Evolutionary conservation across 2,113 vertebrate genomes (phyloP), one percentile per base, ranked within the genome.

Genomic region (Forbesichthys agassizii): DNA sequence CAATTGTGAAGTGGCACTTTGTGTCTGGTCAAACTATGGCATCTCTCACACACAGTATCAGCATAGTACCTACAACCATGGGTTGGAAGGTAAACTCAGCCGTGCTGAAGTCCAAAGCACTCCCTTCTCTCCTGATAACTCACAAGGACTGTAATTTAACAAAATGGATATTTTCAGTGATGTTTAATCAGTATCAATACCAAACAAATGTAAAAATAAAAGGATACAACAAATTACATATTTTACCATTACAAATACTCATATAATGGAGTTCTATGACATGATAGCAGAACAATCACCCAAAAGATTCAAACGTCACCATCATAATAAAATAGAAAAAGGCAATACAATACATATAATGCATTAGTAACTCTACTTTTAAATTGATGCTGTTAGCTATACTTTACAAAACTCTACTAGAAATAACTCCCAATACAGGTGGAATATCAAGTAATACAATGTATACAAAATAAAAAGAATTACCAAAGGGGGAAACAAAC

Each of bases 341-440:
- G 83, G 77, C 80, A 77, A 84, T 87, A 88, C 86, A 89, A 85
- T 88, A 90, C 85, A 84, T 74, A 86, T 80, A 89, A 88, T 83
- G 88, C 77, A 86, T 82, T 77, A 89, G 86, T 88, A 91, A 88
- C 83, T 83, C 88, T 88, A 84, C 27, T 81, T 84, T 42, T 42
- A 42, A 42, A 42, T 73, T 62, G 47, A 74, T 55, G 49, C 58
- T 86, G 75, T 83, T 83, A 84, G 81, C 84, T 86, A 83, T 76
- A 89, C 85, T 90, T 89, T 88, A 92, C 89, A 91, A 91, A 91
- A 90, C 85, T 85, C 79, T 80, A 88, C 88, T 91, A 91, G 83
- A 88, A 91, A 89, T 89, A 82, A 87, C 84, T 88, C 89, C 88
- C 84, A 80, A 85, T 87, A 86, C 79, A 73, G 77, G 86, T 86